Percentiles rank a stretch among this genome's conserved stretches.
Conservation (phyloP, 1,140 invertebrate genomes). For the Zaprionus tsacasi region DNA sequence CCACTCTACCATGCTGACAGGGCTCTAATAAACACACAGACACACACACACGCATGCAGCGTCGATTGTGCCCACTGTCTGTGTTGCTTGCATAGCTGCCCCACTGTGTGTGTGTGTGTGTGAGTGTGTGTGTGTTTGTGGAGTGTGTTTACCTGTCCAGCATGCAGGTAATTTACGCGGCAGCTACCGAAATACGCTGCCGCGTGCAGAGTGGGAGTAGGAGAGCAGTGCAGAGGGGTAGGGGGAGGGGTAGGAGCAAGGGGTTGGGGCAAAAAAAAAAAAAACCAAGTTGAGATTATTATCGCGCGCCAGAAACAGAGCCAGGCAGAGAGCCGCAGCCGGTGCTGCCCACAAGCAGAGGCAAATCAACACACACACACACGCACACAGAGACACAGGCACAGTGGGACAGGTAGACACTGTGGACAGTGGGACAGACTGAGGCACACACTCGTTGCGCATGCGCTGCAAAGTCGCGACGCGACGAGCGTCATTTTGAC, state of each 20-base stretch:
- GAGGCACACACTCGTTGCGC: slow-evolving; percentile 46
- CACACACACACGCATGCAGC: slow-evolving; percentile 10
- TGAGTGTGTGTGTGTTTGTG: slow-evolving; percentile 18
- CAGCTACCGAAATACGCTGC: slow-evolving; percentile 84
- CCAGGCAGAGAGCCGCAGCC: slow-evolving; percentile 19
- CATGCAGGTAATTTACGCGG: slow-evolving; percentile 84
- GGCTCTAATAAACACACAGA: slow-evolving; percentile 42
- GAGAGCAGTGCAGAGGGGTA: slow-evolving; percentile 3
- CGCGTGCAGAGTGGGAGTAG: slow-evolving; percentile 20
- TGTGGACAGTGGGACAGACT: neutral
- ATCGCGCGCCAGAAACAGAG: slow-evolving; percentile 81
- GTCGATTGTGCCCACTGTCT: slow-evolving; percentile 9
- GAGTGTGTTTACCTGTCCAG: slow-evolving; percentile 70
- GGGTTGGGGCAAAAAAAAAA: slow-evolving; percentile 7
- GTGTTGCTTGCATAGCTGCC: neutral
- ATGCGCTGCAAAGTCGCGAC: slow-evolving; percentile 59
- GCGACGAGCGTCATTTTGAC: slow-evolving; percentile 77
- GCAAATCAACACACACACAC: slow-evolving; percentile 26
- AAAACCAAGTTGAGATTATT: slow-evolving; percentile 68
- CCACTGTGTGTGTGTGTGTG: neutral
- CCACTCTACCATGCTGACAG: neutral
- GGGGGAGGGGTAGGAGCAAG: neutral
- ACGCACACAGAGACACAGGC: neutral
- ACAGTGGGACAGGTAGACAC: slow-evolving; percentile 24
- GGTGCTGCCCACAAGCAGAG: slow-evolving; percentile 13